A percentile compares a stretch with the other conserved stretches of the same genome.
Conservation (phyloP, 2,797 vertebrate genomes). For the Acanthopagrus latus region DNA sequence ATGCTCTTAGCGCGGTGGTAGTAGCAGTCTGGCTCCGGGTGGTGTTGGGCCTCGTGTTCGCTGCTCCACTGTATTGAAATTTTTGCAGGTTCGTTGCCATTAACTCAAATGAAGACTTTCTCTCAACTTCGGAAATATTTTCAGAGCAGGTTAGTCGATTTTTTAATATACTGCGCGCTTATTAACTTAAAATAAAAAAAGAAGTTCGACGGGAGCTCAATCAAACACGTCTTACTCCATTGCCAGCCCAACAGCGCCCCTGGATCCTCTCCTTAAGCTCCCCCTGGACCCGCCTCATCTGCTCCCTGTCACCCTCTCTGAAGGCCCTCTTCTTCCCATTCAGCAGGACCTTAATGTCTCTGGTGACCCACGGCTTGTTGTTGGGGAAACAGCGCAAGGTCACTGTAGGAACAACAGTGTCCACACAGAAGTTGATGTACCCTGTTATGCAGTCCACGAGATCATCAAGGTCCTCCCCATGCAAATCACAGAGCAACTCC, state of each 20-base stretch:
- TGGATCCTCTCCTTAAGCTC: too few species aligned
- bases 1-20: background rate
- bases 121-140: background rate
- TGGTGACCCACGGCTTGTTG: too few species aligned
- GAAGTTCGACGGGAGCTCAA: background rate
- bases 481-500: too few species aligned
- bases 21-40: background rate
- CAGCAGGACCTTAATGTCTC: too few species aligned
- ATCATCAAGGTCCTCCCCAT: too few species aligned
- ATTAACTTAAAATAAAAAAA: background rate
- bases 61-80: background rate
- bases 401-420: too few species aligned
- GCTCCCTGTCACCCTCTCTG: too few species aligned
- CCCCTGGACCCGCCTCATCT: too few species aligned
- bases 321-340: too few species aligned
- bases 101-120: background rate
- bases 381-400: too few species aligned
- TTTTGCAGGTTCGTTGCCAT: background rate
- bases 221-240: background rate
- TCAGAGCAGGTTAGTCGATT: background rate
- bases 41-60: background rate
- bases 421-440: too few species aligned
- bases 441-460: too few species aligned
- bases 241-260: background rate
- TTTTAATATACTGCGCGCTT: background rate